Percentiles rank a stretch among this genome's conserved stretches.
phyloP scores from a whole-genome alignment of 2,888 invertebrate genomes.

The Brachypterus glaber region DNA sequence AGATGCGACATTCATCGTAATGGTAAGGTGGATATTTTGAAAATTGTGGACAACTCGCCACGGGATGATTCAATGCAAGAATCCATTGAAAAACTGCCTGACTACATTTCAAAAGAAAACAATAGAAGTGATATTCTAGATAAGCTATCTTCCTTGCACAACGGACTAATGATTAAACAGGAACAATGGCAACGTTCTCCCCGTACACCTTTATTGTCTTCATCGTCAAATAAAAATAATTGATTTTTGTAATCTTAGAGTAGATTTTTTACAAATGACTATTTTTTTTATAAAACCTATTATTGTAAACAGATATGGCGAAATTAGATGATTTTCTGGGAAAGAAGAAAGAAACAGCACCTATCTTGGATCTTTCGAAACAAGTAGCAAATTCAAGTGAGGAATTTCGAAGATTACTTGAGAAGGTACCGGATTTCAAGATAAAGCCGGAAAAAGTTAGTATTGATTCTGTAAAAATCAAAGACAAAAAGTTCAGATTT shows the following conservation, averaged over 20 bases:
- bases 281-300: conserved; percentile 16
- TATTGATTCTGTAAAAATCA: conserved; percentile 66
- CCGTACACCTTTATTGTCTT: conserved; percentile 24
- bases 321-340: conserved; percentile 74
- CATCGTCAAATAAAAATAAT: conserved; percentile 14
- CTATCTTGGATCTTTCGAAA: conserved; percentile 77
- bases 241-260: conserved; percentile 4
- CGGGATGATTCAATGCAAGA: conserved; percentile 15
- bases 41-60: conserved; percentile 27
- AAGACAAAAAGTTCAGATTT: conserved; percentile 65
- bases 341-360: conserved; percentile 76
- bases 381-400: conserved; percentile 67
- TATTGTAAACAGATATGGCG: conserved; percentile 39
- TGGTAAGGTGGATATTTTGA: conserved; percentile 38
- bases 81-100: conserved; percentile 17
- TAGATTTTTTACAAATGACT: not conserved
- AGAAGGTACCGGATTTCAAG: conserved; percentile 84
- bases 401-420: conserved; percentile 72
- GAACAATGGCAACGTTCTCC: conserved; percentile 44
- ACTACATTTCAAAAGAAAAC: conserved; percentile 19
- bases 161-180: conserved; percentile 45
- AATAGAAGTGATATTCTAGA: conserved; percentile 30
- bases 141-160: conserved; percentile 37
- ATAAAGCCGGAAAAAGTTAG: conserved; percentile 77
- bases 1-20: conserved; percentile 36